Base-by-base conservation (phyloP, 2,888 invertebrate genomes). In the Ypsolopha sequella region DNA sequence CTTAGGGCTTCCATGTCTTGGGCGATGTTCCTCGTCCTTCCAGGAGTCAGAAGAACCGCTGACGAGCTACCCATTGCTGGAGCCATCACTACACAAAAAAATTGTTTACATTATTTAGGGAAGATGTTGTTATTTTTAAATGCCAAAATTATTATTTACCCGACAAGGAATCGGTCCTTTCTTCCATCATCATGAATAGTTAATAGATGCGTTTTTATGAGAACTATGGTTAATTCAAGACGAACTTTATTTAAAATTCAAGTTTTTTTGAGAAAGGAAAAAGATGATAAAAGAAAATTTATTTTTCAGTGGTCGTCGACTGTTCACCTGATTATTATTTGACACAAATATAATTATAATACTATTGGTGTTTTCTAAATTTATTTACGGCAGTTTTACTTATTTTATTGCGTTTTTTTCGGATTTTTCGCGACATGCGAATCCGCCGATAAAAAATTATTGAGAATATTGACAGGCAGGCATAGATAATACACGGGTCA, bases 1-100 rank as follows among this genome's bases (percentile, higher is more conserved):
- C 94, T 88, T 44, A 95, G 81, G 33, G 93, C 92, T 72, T 94
- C 93, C 93, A 95, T 94, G 68, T 95, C 95, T 76, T 93, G 92
- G 64, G 93, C 93, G 64, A 93, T 92, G 76, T 93, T 93, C 60
- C 93, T 87, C 55, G 92, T 91, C 58, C 93, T 86, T 14, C 93
- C 93, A 49, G 93, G 93, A 59, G 92, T 92, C 58, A 92, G 73
- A 43, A 92, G 88, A 55, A 92, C 86, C 50, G 92, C 90, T 38
- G 93, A 63, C 10, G 85, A 80, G 7, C 76, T 67, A 46, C 71
- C 68, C 66, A 77, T 65, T 35, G 74, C 64, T n/a, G 80, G 73
- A 48, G 73, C 59, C 51, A 82, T 54, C 51, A 84, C 85, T 84
- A 58, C 44, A 69, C 13, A 46, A 13, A 4, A 14, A 11, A 36